Conservation (phyloP, 2,797 vertebrate species). For the Loris lydekkerianus region DNA sequence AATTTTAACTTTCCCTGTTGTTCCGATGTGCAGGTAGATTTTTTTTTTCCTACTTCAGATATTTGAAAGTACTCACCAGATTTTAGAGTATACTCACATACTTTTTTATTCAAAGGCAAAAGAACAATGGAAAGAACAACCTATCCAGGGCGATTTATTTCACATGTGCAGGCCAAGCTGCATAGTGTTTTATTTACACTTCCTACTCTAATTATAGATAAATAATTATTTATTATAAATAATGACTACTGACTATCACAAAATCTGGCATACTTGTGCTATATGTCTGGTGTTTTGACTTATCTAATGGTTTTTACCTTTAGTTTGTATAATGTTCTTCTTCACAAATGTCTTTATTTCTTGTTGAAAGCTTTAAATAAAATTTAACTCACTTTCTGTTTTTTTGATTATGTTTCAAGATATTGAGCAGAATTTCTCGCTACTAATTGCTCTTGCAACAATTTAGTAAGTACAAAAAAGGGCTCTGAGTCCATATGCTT, state of each 20-base stretch:
- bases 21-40: neutral
- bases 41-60: neutral
- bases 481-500: neutral
- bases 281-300: neutral
- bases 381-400: neutral
- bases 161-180: neutral
- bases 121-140: neutral
- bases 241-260: neutral
- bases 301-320: neutral
- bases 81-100: neutral
- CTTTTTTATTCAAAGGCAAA: slow-evolving; percentile 2
- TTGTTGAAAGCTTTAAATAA: neutral
- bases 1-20: neutral
- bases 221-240: neutral
- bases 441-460: neutral
- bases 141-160: neutral
- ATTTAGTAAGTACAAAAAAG: neutral
- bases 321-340: neutral
- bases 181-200: neutral
- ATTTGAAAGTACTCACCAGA: neutral
- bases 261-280: neutral
- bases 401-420: neutral
- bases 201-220: neutral
- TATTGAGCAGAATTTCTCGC: neutral
- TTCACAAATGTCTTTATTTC: neutral